Base-by-base conservation (phyloP, 2,113 vertebrate species). In the Zosterops hypoxanthus region DNA sequence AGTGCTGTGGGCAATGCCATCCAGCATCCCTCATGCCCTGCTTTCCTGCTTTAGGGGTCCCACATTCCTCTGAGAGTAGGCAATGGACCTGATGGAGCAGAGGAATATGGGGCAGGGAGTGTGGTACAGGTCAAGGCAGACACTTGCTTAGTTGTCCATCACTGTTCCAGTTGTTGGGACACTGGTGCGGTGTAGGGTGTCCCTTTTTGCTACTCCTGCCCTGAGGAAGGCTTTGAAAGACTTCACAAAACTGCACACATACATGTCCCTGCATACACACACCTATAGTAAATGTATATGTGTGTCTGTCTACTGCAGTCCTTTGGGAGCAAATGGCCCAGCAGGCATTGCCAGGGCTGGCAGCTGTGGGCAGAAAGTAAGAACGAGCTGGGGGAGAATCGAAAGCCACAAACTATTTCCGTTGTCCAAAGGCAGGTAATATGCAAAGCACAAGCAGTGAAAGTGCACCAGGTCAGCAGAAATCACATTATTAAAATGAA, bases 351-450 rank as follows among this genome's bases (percentile, higher is more conserved):
- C 42, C 5, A 13, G 71, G 36, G 36, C 65, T 4, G 19, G 52
- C 29, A 14, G 57, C 44, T 36, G 50, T 7, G 7, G 88, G 68
- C 52, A 78, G 82, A 95, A 93, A 91, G 89, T 2, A 49, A 95
- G 80, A 90, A 42, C 2, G 12, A 57, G 24, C 52, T 64, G 87
- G 71, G 88, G 94, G 63, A 83, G 96, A 97, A 97, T 83, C 28
- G 94, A 96, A 97, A 97, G 81, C 96, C 94, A 1, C 93, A 66
- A 34, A 61, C 57, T 8, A 28, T 93, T 94, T 94, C 91, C 91
- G 33, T 91, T 92, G 90, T 88, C 93, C 73, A 1, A 71, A 34
- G 39, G 66, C 78, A 77, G 83, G 53, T 65, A 61, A 34, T 46
- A 82, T 63, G 88, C 81, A 94, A 96, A 90, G 39, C 41, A 1